phyloP scores from a whole-genome alignment of 2,888 invertebrate genomes.

The Lithophane socia region DNA sequence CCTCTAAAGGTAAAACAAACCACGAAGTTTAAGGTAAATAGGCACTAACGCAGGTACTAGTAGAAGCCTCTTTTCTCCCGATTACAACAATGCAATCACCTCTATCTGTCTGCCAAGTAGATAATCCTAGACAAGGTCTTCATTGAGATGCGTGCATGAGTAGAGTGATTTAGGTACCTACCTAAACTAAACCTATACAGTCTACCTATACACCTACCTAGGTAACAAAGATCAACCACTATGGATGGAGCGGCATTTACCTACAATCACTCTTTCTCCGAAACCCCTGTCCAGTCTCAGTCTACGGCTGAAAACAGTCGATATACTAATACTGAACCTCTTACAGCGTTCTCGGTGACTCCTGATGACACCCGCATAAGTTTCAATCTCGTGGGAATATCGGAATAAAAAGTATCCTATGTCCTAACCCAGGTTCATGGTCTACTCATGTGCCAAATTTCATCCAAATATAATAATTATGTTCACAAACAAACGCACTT shows the following conservation, averaged over 20 bases:
- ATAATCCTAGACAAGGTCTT: not conserved
- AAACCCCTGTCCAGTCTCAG: not conserved
- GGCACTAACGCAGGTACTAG: not conserved
- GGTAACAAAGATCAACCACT: not conserved
- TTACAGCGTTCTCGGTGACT: not conserved
- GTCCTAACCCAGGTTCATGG: too few relatives aligned
- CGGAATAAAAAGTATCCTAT: too few relatives aligned
- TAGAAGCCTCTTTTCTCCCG: not conserved
- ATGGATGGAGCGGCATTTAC: not conserved
- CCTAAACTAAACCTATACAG: not conserved
- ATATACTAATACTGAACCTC: not conserved
- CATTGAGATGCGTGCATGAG: not conserved
- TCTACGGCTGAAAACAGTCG: not conserved
- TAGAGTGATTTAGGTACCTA: not conserved
- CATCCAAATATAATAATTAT: too few relatives aligned
- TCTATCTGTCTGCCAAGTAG: not conserved
- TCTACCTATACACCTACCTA: not conserved
- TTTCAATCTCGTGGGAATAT: too few relatives aligned
- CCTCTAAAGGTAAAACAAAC: not conserved
- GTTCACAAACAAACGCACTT: too few relatives aligned
- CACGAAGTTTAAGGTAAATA: not conserved
- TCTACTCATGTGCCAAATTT: too few relatives aligned
- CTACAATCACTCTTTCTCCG: not conserved
- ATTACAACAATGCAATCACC: not conserved
- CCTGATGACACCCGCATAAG: not conserved